phyloP scores from a whole-genome alignment of 1,140 invertebrate genomes.

The Drosophila triauraria region DNA sequence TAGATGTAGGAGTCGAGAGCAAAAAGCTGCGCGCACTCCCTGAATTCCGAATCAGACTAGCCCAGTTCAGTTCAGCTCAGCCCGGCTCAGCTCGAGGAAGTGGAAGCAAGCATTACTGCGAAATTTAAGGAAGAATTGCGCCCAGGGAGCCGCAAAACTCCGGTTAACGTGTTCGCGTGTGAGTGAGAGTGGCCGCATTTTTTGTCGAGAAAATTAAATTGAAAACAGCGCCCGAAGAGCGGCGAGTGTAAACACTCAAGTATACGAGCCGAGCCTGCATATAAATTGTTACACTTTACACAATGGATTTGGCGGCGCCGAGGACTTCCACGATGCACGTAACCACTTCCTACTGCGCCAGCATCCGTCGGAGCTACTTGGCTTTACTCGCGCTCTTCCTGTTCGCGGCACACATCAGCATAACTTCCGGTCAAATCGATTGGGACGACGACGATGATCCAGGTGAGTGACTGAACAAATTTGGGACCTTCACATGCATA shows the following conservation, averaged over 20 bases:
- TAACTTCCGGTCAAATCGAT: slow-evolving; percentile 84
- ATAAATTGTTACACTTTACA: slow-evolving; percentile 61
- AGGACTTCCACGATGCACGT: slow-evolving; percentile 70
- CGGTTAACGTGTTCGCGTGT: slow-evolving; percentile 53
- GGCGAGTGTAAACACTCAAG: slow-evolving; percentile 36
- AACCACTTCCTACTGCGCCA: slow-evolving; percentile 51
- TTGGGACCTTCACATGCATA: neutral
- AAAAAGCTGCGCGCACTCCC: slow-evolving; percentile 52
- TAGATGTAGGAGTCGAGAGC: slow-evolving; percentile 57
- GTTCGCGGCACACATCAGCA: slow-evolving; percentile 71
- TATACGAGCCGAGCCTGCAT: slow-evolving; percentile 46
- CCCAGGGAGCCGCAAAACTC: slow-evolving; percentile 44
- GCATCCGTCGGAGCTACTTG: slow-evolving; percentile 47
- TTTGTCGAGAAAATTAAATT: slow-evolving; percentile 55
- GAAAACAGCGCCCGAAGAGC: slow-evolving; percentile 34
- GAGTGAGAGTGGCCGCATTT: slow-evolving; percentile 38
- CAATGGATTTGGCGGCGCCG: slow-evolving; percentile 72
- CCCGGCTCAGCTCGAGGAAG: slow-evolving; percentile 6
- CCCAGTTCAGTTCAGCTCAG: slow-evolving; percentile 6
- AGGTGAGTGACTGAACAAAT: slow-evolving; percentile 70
- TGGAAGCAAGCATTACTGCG: slow-evolving; percentile 25
- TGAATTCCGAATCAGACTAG: slow-evolving; percentile 31
- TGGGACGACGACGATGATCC: slow-evolving; percentile 85
- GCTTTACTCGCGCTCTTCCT: slow-evolving; percentile 70
- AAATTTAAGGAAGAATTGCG: slow-evolving; percentile 66